Percentiles rank a stretch among this genome's conserved stretches.
These are phyloP conservation scores for Syritta pipiens DNA, from an alignment of 2,888 invertebrate genomes.

Conservation along the genomic window DNA sequence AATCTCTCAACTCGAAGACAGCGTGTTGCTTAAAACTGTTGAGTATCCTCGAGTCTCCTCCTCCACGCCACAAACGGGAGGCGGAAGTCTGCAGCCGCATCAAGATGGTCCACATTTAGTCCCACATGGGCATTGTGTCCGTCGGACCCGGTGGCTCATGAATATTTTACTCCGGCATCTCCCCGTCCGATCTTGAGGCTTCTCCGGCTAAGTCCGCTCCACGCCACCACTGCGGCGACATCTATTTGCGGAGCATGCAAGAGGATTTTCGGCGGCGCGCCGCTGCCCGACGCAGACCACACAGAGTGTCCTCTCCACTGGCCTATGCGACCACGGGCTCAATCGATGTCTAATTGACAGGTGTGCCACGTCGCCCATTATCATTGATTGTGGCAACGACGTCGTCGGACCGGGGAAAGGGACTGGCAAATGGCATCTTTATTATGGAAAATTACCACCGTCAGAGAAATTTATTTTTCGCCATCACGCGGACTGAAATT, in stretches of 20 bases:
- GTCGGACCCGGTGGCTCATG: slow-evolving; percentile 48
- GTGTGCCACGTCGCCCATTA: slow-evolving; percentile 49
- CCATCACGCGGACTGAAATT: slow-evolving; percentile 45
- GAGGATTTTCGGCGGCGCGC: slow-evolving; percentile 38
- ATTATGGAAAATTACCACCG: slow-evolving; percentile 64
- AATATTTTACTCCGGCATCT: slow-evolving; percentile 59
- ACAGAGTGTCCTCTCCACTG: slow-evolving; percentile 39
- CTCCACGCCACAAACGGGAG: no score
- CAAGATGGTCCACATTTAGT: slow-evolving; percentile 65
- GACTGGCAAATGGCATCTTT: slow-evolving; percentile 50
- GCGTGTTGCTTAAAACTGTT: slow-evolving; percentile 17
- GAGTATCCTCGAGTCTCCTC: slow-evolving; percentile 4
- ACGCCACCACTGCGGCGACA: slow-evolving; percentile 40
- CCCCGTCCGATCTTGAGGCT: slow-evolving; percentile 11
- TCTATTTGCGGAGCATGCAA: slow-evolving; percentile 58
- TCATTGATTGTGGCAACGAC: slow-evolving; percentile 11
- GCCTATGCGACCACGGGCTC: not conserved
- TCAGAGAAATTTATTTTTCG: slow-evolving; percentile 31
- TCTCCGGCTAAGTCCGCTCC: slow-evolving; percentile 44
- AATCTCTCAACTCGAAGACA: slow-evolving; percentile 39
- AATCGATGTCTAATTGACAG: slow-evolving; percentile 67
- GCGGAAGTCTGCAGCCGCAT: slow-evolving; percentile 40
- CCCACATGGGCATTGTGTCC: slow-evolving; percentile 49
- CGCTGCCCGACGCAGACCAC: slow-evolving; percentile 32
- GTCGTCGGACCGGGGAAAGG: not conserved